Conservation (phyloP, 1,140 invertebrate species). For the Caenorhabditis briggsae region DNA sequence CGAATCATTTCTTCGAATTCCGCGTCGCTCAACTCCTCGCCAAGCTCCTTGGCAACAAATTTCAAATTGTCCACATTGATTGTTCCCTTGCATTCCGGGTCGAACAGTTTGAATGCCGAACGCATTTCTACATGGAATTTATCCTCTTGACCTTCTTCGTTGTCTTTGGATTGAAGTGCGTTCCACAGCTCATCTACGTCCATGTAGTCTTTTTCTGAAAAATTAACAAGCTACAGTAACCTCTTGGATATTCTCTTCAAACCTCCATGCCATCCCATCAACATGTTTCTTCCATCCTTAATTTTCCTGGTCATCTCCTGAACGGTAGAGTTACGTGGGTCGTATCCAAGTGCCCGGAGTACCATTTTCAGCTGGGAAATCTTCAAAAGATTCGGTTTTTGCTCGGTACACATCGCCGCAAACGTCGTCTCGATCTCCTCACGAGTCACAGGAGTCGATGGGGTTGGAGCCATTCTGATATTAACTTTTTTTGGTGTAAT, state of each 20-base stretch:
- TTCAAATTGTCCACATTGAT: slow-evolving; percentile 52
- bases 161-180: slow-evolving; percentile 42
- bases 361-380: slow-evolving; percentile 54
- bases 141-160: slow-evolving; percentile 16
- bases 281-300: slow-evolving; percentile 44
- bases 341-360: slow-evolving; percentile 59
- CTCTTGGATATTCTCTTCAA: neutral
- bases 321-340: slow-evolving; percentile 59
- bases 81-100: slow-evolving; percentile 55
- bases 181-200: slow-evolving; percentile 60
- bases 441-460: slow-evolving; percentile 52
- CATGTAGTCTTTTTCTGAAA: slow-evolving; percentile 54
- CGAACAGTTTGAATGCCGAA: slow-evolving; percentile 60
- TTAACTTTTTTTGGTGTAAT: too few species aligned
- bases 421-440: slow-evolving; percentile 58
- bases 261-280: slow-evolving; percentile 53
- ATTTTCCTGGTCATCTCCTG: slow-evolving; percentile 56
- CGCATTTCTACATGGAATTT: slow-evolving; percentile 61
- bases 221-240: neutral
- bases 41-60: slow-evolving; percentile 58
- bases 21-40: slow-evolving; percentile 7
- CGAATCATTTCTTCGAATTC: slow-evolving; percentile 60
- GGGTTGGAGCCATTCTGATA: slow-evolving; percentile 8
- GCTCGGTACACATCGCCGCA: slow-evolving; percentile 48
- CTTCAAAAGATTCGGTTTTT: slow-evolving; percentile 54